Percentiles rank a stretch among this genome's conserved stretches.
phyloP scores from a whole-genome alignment of 2,888 invertebrate species.

The Eupithecia dodoneata region DNA sequence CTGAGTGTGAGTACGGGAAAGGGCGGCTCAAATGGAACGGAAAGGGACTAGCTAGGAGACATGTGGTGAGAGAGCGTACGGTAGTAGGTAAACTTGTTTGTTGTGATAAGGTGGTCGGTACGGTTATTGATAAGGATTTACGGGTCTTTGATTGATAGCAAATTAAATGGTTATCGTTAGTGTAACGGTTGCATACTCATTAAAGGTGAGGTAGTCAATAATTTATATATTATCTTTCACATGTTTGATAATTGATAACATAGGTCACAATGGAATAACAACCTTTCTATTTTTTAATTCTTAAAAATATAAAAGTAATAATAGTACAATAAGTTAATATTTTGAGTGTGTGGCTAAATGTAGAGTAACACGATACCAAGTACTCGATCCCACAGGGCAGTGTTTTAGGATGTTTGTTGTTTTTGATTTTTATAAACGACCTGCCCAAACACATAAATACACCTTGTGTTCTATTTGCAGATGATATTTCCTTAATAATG shows the following conservation, averaged over 20 bases:
- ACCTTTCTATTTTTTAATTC: no score
- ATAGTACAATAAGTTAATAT: no score
- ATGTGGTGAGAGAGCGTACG: constrained; percentile 11
- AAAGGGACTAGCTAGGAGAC: constrained; percentile 15
- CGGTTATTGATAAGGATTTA: constrained; percentile 22
- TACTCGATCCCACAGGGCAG: no score
- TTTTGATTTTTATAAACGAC: no score
- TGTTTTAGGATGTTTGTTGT: no score
- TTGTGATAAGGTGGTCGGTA: constrained; percentile 31
- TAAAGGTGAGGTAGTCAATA: neutral
- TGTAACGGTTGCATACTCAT: neutral
- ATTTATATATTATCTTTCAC: neutral
- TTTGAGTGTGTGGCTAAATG: no score
- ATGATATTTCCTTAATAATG: no score
- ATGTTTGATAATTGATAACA: neutral
- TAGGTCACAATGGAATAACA: no score
- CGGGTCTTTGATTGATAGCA: constrained; percentile 2
- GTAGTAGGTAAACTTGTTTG: constrained; percentile 30
- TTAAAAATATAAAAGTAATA: no score
- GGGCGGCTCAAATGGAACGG: constrained; percentile 24
- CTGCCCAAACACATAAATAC: no score
- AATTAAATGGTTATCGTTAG: neutral
- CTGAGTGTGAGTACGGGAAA: constrained; percentile 10
- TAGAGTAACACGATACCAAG: no score
- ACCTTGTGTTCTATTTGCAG: no score